Conservation (phyloP, 2,113 vertebrate genomes). For the Lophotis ruficrista region DNA sequence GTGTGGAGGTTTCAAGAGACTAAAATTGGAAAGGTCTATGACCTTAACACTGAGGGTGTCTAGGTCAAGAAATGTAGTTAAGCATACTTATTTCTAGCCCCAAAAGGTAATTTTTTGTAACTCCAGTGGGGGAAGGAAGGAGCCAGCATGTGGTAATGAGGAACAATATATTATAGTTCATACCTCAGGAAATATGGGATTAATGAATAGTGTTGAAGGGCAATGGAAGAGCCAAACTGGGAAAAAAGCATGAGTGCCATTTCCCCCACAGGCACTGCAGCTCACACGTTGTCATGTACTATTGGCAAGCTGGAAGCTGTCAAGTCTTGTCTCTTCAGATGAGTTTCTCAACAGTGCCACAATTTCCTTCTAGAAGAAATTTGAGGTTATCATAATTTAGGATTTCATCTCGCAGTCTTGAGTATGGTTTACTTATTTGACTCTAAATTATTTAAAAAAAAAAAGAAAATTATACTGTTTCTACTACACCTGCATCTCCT, state of each 20-base stretch:
- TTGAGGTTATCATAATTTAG: background rate
- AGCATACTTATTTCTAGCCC: background rate
- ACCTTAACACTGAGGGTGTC: background rate
- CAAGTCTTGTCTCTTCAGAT: background rate
- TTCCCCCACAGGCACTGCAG: background rate
- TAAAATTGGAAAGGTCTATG: conserved; percentile 8
- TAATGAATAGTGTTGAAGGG: background rate
- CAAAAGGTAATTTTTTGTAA: background rate
- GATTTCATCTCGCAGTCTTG: background rate
- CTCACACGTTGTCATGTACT: accelerated
- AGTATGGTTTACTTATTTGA: background rate
- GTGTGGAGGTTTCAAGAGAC: background rate
- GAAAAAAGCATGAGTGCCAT: background rate
- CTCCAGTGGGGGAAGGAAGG: background rate
- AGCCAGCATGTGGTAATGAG: background rate
- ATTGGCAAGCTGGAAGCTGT: background rate
- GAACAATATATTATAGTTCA: background rate
- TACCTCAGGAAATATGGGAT: background rate
- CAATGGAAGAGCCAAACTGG: background rate
- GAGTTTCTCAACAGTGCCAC: background rate
- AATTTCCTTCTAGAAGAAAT: background rate
- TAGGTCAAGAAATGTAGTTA: background rate
- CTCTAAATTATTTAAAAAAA: background rate
- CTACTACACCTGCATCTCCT: background rate
- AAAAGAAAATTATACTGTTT: background rate